Evolutionary conservation across 2,888 invertebrate genomes (phyloP), one percentile per base, ranked within the genome.

Genomic region (Linyphia triangularis): DNA sequence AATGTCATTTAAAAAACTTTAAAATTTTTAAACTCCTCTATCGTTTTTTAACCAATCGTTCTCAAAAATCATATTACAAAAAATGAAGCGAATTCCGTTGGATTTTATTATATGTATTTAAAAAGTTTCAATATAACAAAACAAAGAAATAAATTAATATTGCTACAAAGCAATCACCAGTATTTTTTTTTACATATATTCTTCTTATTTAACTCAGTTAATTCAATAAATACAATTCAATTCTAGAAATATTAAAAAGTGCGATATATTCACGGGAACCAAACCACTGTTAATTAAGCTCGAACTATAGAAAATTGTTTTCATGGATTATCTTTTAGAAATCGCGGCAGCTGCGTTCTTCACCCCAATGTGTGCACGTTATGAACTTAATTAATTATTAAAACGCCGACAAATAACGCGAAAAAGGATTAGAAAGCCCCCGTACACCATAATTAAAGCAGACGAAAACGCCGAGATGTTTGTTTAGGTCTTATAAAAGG

Each of bases 241-340:
- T 61, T 26, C 77, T 77, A 77, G 10, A 77, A 77, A 77, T 77
- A 77, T 33, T 24, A 59, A 0, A 0, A 6, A 4, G 13, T 33
- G 6, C 61, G 61, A 77, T 77, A 24, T 37, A 77, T 77, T 77
- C 77, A 9, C 22, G 24, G 26, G 77, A 13, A 26, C 26, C 16
- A 16, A 10, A 26, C 26, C 24, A 19, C 37, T 77, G 77, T 77
- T 77, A 77, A 77, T 77, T 77, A 77, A 77, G 77, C 77, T 37
- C 63, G 59, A 77, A 77, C 77, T 77, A 77, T 77, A 61, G 77
- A 77, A 77, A 77, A 77, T 77, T 77, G 77, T 77, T 77, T 77
- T 77, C 57, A 4, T 37, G 77, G 77, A 77, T 77, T 77, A 77
- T 77, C 77, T 61, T 72, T 63, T 61, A 61, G 61, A 61, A 77